These are phyloP conservation scores for Herpetotheres cachinnans DNA, from an alignment of 2,113 vertebrate genomes.

Conservation along the genomic window DNA sequence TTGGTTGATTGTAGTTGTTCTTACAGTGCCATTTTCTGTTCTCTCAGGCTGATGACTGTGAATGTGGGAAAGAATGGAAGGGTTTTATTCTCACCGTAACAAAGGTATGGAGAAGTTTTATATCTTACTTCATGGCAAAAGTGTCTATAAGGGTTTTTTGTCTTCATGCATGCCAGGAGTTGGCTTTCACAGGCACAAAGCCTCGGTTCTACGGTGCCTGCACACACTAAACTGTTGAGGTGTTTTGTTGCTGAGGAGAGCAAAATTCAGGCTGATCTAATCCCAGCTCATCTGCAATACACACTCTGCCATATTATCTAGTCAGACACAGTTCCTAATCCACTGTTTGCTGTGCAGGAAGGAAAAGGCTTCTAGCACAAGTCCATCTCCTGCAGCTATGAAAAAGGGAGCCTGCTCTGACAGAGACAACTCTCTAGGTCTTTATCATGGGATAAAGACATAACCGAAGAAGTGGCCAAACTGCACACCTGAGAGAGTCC, in stretches of 20 bases:
- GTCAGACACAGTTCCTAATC: neutral
- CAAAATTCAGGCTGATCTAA: neutral
- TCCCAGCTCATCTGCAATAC: neutral
- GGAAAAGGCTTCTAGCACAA: neutral
- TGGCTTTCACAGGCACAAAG: neutral
- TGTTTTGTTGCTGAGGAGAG: neutral
- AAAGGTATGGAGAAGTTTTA: slow-evolving; percentile 63
- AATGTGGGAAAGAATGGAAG: slow-evolving; percentile 80
- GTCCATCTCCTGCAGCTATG: neutral
- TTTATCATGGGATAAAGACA: neutral
- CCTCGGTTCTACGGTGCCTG: neutral
- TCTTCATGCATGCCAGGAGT: neutral
- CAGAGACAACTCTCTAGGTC: neutral
- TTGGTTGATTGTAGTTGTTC: neutral
- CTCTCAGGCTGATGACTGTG: slow-evolving; percentile 73
- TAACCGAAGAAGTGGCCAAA: neutral
- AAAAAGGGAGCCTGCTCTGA: neutral
- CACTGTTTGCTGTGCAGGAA: neutral
- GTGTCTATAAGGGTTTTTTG: neutral
- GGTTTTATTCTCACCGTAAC: slow-evolving; percentile 80
- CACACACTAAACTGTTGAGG: neutral
- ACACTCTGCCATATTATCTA: neutral
- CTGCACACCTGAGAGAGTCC: neutral
- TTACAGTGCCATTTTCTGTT: neutral
- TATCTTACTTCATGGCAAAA: neutral